These are phyloP conservation scores for Crocallis elinguaria DNA, from an alignment of 2,888 invertebrate genomes.

Conservation along the genomic window DNA sequence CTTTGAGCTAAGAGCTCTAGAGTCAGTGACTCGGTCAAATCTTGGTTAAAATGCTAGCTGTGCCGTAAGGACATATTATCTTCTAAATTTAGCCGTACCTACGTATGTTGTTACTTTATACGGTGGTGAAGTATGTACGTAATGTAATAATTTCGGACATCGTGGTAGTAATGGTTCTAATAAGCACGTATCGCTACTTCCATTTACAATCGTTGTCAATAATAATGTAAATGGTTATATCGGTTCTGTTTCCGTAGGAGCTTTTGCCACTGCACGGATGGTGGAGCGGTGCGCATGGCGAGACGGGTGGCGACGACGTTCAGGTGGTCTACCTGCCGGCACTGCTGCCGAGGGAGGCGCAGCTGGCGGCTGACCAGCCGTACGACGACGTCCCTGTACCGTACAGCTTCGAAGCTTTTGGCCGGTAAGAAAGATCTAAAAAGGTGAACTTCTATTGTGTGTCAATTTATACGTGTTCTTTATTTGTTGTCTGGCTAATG, in stretches of 20 bases:
- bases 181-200: too few relatives aligned
- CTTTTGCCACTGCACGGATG: constrained; percentile 61
- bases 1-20: constrained; percentile 11
- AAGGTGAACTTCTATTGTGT: too few relatives aligned
- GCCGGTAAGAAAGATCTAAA: constrained; percentile 69
- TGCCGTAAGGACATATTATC: background rate
- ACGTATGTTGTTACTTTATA: too few relatives aligned
- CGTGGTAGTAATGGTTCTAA: too few relatives aligned
- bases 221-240: constrained; percentile 1
- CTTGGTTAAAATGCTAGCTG: constrained; percentile 2
- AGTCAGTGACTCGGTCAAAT: constrained; percentile 8
- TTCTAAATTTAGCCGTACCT: background rate
- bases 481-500: too few relatives aligned
- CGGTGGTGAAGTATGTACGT: too few relatives aligned
- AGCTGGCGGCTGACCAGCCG: constrained; percentile 57
- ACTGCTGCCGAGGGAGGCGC: constrained; percentile 73
- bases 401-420: constrained; percentile 86
- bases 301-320: constrained; percentile 72
- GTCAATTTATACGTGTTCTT: too few relatives aligned
- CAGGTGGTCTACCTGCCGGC: constrained; percentile 86
- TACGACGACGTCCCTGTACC: constrained; percentile 74
- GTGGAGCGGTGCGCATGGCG: constrained; percentile 55
- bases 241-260: constrained; percentile 50
- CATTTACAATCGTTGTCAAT: background rate
- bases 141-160: too few relatives aligned